A percentile compares a stretch with the other conserved stretches of the same genome.
phyloP scores from a whole-genome alignment of 1,140 invertebrate genomes.

The Stegodyphus mimosarum region DNA sequence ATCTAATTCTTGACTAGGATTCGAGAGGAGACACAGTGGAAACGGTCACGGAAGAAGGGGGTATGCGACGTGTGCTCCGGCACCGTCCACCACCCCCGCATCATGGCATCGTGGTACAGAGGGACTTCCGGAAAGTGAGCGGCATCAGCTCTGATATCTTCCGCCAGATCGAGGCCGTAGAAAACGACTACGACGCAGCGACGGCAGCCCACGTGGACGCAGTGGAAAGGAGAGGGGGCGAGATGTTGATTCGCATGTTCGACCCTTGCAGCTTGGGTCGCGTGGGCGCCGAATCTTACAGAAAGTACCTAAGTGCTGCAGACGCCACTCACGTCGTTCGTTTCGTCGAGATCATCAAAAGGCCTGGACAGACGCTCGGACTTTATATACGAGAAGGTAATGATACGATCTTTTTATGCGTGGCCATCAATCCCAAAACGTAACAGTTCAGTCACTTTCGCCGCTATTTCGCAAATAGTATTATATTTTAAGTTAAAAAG shows the following conservation, averaged over 20 bases:
- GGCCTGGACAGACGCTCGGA: conserved; percentile 97
- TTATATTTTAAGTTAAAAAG: too few species aligned
- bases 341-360: conserved; percentile 98
- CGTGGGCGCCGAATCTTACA: conserved; percentile 78
- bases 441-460: too few species aligned
- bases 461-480: too few species aligned
- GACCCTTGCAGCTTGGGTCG: conserved; percentile 82
- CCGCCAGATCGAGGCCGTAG: conserved; percentile 93
- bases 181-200: conserved; percentile 92
- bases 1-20: conserved; percentile 5
- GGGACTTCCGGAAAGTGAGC: conserved; percentile 93
- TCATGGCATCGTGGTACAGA: conserved; percentile 87
- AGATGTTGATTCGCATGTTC: conserved; percentile 93
- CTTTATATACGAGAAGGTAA: conserved; percentile 92
- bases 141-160: conserved; percentile 96
- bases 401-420: too few species aligned
- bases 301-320: conserved; percentile 59
- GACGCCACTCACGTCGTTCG: conserved; percentile 75
- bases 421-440: too few species aligned
- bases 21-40: conserved; percentile 49
- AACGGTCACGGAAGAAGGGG: conserved; percentile 24
- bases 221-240: conserved; percentile 88
- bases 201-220: conserved; percentile 85
- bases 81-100: conserved; percentile 67
- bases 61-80: conserved; percentile 59